Conservation (phyloP, 2,113 vertebrate species). For the Anthoscopus minutus region DNA sequence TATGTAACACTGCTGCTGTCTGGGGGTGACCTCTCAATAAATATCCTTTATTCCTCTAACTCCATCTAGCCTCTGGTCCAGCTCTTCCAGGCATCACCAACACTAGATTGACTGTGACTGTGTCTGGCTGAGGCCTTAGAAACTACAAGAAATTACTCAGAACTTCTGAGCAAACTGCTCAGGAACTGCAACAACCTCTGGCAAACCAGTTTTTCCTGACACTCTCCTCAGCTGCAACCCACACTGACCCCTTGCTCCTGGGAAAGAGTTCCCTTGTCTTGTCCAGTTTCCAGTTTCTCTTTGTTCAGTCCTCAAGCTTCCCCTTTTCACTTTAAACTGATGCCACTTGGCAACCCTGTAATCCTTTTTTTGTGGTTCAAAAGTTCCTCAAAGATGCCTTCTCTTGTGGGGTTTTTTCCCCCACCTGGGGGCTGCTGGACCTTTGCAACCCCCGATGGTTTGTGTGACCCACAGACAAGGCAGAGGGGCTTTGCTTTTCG, state of each 20-base stretch:
- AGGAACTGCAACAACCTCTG: not conserved
- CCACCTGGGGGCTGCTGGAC: too few species aligned
- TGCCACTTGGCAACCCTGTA: not conserved
- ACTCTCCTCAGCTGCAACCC: not conserved
- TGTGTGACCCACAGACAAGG: too few species aligned
- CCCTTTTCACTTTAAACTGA: not conserved
- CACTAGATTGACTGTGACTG: accelerated
- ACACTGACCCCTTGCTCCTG: not conserved
- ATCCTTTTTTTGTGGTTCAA: not conserved
- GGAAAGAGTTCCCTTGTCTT: not conserved
- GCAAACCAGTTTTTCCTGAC: not conserved
- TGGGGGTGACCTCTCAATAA: too few species aligned
- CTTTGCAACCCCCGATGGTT: too few species aligned
- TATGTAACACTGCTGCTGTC: too few species aligned
- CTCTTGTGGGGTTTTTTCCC: too few species aligned
- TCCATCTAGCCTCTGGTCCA: too few species aligned
- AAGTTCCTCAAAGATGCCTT: not conserved
- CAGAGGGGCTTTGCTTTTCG: too few species aligned
- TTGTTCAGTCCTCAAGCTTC: not conserved
- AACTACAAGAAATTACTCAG: not conserved
- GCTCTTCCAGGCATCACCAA: too few species aligned
- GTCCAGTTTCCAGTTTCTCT: not conserved
- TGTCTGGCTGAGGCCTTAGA: not conserved
- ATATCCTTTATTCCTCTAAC: too few species aligned
- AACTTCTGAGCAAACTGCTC: not conserved